These are phyloP conservation scores for Lophotriccus pileatus DNA, from an alignment of 2,797 vertebrate species.

Conservation along the genomic window DNA sequence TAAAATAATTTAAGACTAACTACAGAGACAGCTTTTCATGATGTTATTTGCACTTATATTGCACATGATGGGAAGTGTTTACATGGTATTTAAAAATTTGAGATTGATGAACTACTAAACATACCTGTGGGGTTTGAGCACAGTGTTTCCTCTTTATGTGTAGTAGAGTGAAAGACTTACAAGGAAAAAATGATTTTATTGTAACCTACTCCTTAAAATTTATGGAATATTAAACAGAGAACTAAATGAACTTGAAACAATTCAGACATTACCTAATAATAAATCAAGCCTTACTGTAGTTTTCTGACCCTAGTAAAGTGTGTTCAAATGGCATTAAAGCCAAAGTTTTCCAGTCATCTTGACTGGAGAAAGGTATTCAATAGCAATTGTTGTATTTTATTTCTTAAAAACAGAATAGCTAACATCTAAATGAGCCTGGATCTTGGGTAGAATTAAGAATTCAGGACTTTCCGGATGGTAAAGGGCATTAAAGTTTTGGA, in stretches of 20 bases:
- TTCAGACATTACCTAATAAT: not conserved
- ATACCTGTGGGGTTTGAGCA: not conserved
- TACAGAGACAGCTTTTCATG: not conserved
- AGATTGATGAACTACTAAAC: not conserved
- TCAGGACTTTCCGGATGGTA: not conserved
- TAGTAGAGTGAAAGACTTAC: not conserved
- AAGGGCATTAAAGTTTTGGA: not conserved
- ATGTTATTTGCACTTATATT: slow-evolving; percentile 57
- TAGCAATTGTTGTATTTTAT: not conserved
- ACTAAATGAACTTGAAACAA: slow-evolving; percentile 11
- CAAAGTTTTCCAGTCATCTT: not conserved
- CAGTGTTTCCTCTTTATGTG: not conserved
- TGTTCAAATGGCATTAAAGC: not conserved
- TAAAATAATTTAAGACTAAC: slow-evolving; percentile 17
- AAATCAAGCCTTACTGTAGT: not conserved
- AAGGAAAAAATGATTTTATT: not conserved
- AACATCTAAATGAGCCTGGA: not conserved
- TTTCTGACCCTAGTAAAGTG: not conserved
- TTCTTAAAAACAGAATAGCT: not conserved
- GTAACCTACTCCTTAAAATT: slow-evolving; percentile 15
- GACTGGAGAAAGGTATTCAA: not conserved
- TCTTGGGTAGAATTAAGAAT: not conserved
- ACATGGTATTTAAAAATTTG: slow-evolving; percentile 8
- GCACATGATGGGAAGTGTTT: slow-evolving; percentile 5
- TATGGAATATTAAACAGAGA: slow-evolving; percentile 13